Conservation (phyloP, 2,113 vertebrate genomes). For the Rostratula benghalensis region DNA sequence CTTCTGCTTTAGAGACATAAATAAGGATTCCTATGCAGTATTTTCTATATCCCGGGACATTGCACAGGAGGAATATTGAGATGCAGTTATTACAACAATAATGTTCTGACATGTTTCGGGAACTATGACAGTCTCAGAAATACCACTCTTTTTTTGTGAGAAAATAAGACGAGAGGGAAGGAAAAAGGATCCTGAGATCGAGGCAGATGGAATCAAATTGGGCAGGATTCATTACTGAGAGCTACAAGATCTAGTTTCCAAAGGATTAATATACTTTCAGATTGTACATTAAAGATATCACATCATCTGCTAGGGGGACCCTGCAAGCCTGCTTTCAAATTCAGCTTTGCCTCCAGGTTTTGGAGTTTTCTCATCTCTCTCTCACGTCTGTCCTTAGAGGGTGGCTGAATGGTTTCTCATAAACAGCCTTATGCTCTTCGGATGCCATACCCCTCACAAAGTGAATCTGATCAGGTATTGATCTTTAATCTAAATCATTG, state of each 20-base stretch:
- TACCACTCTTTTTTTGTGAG: background rate
- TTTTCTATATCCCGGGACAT: background rate
- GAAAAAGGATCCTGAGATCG: background rate
- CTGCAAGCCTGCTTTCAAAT: background rate
- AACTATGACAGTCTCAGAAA: background rate
- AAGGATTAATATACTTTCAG: background rate
- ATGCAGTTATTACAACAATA: slow-evolving; percentile 17
- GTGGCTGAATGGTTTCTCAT: background rate
- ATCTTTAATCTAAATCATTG: slow-evolving; percentile 40
- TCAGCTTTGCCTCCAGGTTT: background rate
- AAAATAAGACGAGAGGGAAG: background rate
- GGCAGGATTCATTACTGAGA: background rate
- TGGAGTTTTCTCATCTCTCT: background rate
- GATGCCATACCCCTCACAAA: slow-evolving; percentile 2
- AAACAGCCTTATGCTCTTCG: background rate
- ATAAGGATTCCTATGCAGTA: background rate
- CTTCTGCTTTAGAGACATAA: background rate
- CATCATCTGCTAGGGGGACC: background rate
- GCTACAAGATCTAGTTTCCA: background rate
- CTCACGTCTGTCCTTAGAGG: background rate
- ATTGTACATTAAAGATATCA: background rate
- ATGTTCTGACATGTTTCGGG: slow-evolving; percentile 7
- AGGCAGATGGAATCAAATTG: background rate
- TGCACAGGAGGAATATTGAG: background rate
- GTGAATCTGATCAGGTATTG: slow-evolving; percentile 55